phyloP scores from a whole-genome alignment of 2,797 vertebrate species.

The Harpagifer antarcticus region DNA sequence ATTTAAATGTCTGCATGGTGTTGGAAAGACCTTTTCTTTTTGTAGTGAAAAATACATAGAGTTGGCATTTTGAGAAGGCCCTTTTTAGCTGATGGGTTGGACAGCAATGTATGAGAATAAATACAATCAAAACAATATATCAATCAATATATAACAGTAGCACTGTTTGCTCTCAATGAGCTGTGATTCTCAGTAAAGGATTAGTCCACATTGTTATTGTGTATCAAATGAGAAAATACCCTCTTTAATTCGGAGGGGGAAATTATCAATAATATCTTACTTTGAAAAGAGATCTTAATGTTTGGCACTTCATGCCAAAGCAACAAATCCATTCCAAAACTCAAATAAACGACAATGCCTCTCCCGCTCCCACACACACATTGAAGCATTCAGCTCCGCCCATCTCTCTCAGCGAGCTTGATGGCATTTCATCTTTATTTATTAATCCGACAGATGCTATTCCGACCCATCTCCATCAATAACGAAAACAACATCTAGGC shows the following conservation, averaged over 20 bases:
- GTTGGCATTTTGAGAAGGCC: slow-evolving; percentile 59
- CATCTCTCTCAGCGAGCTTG: slow-evolving; percentile 28
- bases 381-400: slow-evolving; percentile 43
- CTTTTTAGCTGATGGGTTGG: slow-evolving; percentile 20
- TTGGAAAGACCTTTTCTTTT: slow-evolving; percentile 53
- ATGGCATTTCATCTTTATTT: slow-evolving; percentile 71
- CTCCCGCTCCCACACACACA: slow-evolving; percentile 34
- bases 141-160: background rate
- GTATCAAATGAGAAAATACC: slow-evolving; percentile 23
- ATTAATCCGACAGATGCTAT: slow-evolving; percentile 61
- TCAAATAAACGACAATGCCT: slow-evolving; percentile 40
- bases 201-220: slow-evolving; percentile 31
- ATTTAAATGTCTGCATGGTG: slow-evolving; percentile 12
- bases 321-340: slow-evolving; percentile 47
- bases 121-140: slow-evolving; percentile 8
- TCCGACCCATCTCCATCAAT: slow-evolving; percentile 47
- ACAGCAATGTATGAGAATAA: slow-evolving; percentile 30
- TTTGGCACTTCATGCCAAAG: slow-evolving; percentile 22
- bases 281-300: slow-evolving; percentile 23
- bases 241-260: slow-evolving; percentile 4
- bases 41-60: slow-evolving; percentile 46
- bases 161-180: background rate
- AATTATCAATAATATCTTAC: background rate
- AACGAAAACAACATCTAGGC: slow-evolving; percentile 46
- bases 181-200: slow-evolving; percentile 25